phyloP scores from a whole-genome alignment of 2,797 vertebrate genomes.

The Lates japonicus region DNA sequence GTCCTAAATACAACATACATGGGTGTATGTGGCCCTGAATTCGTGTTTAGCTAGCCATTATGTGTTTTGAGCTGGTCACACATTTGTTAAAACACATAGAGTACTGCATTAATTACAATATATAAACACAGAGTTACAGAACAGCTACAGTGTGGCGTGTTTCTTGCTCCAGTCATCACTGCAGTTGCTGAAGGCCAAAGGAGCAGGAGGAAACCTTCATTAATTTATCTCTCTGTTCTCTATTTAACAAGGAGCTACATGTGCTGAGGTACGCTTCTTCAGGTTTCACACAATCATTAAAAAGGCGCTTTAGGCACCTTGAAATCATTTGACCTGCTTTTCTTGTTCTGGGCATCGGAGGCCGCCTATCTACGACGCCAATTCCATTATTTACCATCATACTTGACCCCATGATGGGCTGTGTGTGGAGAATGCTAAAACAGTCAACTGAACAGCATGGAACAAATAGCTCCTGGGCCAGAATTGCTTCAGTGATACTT shows the following conservation, averaged over 20 bases:
- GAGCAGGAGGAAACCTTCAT: conserved; percentile 79
- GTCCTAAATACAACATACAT: not conserved
- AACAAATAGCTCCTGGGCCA: conserved; percentile 77
- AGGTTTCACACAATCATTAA: conserved; percentile 85
- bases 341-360: conserved; percentile 74
- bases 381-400: conserved; percentile 88
- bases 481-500: conserved; percentile 74
- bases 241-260: conserved; percentile 84
- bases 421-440: conserved; percentile 82
- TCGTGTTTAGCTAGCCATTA: too few species aligned
- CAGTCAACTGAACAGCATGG: conserved; percentile 73
- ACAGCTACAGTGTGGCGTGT: conserved; percentile 39
- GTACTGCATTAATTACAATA: conserved; percentile 36
- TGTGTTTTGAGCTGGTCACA: not conserved
- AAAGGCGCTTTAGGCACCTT: too few species aligned
- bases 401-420: conserved; percentile 78
- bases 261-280: too few species aligned
- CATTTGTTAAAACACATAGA: not conserved
- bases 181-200: conserved; percentile 80
- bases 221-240: conserved; percentile 85
- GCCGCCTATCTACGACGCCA: too few species aligned
- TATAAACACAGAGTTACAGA: conserved; percentile 40
- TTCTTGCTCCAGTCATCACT: conserved; percentile 84
- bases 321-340: conserved; percentile 87
- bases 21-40: too few species aligned